A percentile compares a stretch with the other conserved stretches of the same genome.
Evolutionary conservation across 2,113 vertebrate genomes (phyloP).

Genomic region (Chroicocephalus ridibundus): DNA sequence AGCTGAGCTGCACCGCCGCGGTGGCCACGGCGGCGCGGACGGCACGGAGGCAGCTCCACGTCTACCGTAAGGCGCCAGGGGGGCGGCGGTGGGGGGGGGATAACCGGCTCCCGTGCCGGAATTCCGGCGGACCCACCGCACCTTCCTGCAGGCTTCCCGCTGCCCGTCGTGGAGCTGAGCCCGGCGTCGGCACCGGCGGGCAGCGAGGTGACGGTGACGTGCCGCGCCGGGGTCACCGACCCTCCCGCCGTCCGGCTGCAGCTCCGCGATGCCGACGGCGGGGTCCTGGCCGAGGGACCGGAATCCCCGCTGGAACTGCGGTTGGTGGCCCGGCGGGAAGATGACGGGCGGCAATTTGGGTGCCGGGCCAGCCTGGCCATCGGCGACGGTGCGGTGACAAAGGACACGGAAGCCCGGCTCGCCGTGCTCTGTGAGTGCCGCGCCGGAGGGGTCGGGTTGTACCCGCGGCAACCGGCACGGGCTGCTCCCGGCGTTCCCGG

Average conservation of each 20-base stretch:
- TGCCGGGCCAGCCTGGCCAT: background rate
- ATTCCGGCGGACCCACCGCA: rapidly evolving
- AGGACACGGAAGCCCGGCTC: background rate
- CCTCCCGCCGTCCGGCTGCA: background rate
- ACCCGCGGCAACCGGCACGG: rapidly evolving
- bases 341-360: background rate
- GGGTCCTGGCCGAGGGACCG: background rate
- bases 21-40: background rate
- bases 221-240: rapidly evolving
- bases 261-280: background rate
- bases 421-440: background rate
- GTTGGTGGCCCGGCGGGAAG: background rate
- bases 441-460: rapidly evolving
- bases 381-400: rapidly evolving
- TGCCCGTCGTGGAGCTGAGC: background rate
- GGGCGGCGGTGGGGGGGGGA: rapidly evolving
- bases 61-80: background rate
- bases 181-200: rapidly evolving
- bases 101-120: rapidly evolving
- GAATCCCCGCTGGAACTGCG: background rate
- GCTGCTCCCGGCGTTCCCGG: background rate
- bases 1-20: background rate
- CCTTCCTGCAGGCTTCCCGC: background rate
- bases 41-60: background rate
- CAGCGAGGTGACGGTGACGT: background rate